Evolutionary conservation across 1,140 invertebrate genomes (phyloP), one percentile per base, ranked within the genome.

Genomic region (Helicoverpa zea): DNA sequence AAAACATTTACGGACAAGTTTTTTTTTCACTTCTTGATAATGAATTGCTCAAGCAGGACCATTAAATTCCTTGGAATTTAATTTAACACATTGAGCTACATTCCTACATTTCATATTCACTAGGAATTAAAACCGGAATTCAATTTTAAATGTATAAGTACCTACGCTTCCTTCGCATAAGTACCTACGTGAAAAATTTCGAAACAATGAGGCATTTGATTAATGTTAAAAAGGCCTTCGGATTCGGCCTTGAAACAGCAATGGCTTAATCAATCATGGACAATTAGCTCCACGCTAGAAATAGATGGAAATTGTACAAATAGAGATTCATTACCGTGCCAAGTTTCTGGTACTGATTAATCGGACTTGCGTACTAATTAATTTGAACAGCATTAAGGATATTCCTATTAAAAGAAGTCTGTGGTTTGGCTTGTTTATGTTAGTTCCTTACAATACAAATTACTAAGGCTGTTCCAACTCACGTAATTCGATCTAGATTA

Each of bases 241-340:
- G 18, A 29, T 47, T 51, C 74, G 58, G 49, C 74, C 74, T 76
- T 63, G 58, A 76, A 75, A 14, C 43, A 12, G 47, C 18, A 51
- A 23, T 52, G 59, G 5, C 54, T 29, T 63, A 61, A 76, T 75
- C 56, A 43, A 75, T 75, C 56, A 75, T 59, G 43, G 23, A 63
- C 58, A 61, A 76, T 76, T 76, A 76, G 74, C 43, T 76, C n/a
- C 74, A 76, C 58, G 74, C 58, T 76, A 13, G 13, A 76, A 75
- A 29, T 75, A 49, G 52, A 35, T 74, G 13, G 7, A 61, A 63
- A 18, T 43, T 35, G 58, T 61, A 12, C 14, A 76, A 76, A 51
- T 76, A 68, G 18, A 68, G 43, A 76, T 63, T 76, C 47, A 76
- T 63, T 54, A 59, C 12, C 30, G 43, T 49, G 16, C 43, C 23